Conservation (phyloP, 2,113 vertebrate genomes). For the Cavia aperea region DNA sequence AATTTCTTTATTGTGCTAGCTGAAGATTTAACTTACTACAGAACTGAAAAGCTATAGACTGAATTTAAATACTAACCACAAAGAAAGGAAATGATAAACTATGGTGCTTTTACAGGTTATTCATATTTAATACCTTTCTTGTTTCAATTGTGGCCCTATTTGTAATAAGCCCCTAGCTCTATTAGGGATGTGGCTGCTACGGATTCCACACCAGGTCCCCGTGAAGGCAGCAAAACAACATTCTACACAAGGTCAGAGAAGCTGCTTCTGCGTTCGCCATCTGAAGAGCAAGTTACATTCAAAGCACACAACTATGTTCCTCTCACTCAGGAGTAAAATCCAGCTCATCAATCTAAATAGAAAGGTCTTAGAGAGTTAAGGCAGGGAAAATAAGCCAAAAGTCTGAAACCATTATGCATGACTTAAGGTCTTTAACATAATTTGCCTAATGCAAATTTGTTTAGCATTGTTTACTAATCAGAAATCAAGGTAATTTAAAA, state of each 20-base stretch:
- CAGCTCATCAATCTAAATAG: background rate
- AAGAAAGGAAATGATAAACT: background rate
- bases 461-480: slow-evolving; percentile 38
- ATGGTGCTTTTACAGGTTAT: background rate
- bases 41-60: background rate
- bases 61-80: background rate
- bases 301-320: background rate
- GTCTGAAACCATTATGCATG: background rate
- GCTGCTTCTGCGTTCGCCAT: background rate
- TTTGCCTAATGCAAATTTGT: slow-evolving; percentile 40
- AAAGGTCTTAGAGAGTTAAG: background rate
- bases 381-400: slow-evolving; percentile 6
- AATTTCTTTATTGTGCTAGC: background rate
- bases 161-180: background rate
- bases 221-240: background rate
- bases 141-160: background rate
- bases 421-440: slow-evolving; percentile 12
- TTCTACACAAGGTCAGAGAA: background rate
- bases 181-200: background rate
- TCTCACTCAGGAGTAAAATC: background rate
- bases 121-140: background rate
- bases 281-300: background rate
- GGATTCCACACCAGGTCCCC: background rate
- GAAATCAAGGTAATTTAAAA: slow-evolving; percentile 51
- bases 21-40: background rate